Percentiles rank a stretch among this genome's conserved stretches.
These are phyloP conservation scores for Stigmatopora argus DNA, from an alignment of 2,113 vertebrate genomes.

Conservation along the genomic window DNA sequence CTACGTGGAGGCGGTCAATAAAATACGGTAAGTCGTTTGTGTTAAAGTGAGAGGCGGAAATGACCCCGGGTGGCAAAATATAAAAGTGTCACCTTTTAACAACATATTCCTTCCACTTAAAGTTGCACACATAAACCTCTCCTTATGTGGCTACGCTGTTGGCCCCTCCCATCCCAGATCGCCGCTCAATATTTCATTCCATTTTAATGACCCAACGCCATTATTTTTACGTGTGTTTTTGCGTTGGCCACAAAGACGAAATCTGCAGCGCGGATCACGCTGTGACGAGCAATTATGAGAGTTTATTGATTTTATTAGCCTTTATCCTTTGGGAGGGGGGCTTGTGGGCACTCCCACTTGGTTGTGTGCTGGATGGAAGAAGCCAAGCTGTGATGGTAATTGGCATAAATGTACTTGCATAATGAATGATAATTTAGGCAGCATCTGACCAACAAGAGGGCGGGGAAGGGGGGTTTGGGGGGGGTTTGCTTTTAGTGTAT, in stretches of 20 bases:
- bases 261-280: conserved; percentile 42
- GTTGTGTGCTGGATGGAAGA: conserved; percentile 26
- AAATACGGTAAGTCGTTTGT: conserved; percentile 52
- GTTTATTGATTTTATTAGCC: conserved; percentile 72
- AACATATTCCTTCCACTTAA: conserved; percentile 34
- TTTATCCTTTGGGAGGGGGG: conserved; percentile 45
- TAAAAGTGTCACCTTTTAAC: conserved; percentile 47
- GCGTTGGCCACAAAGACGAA: conserved; percentile 45
- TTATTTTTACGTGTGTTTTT: conserved; percentile 24
- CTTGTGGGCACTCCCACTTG: conserved; percentile 21
- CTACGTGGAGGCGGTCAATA: conserved; percentile 42
- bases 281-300: conserved; percentile 68
- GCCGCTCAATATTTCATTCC: conserved; percentile 50
- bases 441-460: conserved; percentile 27
- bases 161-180: conserved; percentile 6
- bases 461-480: conserved; percentile 14
- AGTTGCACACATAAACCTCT: conserved; percentile 20
- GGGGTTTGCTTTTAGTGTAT: conserved; percentile 25
- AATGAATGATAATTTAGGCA: conserved; percentile 54
- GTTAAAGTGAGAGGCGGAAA: conserved; percentile 49
- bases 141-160: not conserved
- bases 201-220: conserved; percentile 63
- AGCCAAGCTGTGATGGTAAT: conserved; percentile 56
- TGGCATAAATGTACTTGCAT: conserved; percentile 56
- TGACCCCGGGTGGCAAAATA: conserved; percentile 34